Evolutionary conservation across 2,797 vertebrate species (phyloP).

Genomic region (Erithacus rubecula): DNA sequence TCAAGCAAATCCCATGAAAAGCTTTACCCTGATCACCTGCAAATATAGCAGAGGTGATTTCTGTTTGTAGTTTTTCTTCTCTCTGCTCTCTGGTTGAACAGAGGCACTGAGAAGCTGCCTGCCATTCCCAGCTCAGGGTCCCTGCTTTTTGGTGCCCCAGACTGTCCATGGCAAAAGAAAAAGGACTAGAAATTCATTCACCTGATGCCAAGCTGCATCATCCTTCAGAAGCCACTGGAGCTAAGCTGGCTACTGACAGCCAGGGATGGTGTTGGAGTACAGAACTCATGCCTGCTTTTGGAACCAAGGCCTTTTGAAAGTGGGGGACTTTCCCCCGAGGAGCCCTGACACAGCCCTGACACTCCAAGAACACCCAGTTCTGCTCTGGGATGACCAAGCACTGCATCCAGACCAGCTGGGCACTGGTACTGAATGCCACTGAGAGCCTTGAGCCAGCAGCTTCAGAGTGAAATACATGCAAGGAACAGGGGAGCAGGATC

Average conservation of each 20-base stretch:
- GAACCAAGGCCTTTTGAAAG: neutral
- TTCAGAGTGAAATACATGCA: neutral
- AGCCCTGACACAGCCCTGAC: neutral
- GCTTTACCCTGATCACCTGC: neutral
- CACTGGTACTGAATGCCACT: neutral
- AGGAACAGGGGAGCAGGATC: neutral
- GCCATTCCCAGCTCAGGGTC: neutral
- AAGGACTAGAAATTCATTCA: neutral
- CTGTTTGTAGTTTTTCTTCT: neutral
- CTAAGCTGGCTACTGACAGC: neutral
- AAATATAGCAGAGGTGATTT: neutral
- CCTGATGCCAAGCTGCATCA: neutral
- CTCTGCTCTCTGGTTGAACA: neutral
- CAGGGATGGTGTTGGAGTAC: neutral
- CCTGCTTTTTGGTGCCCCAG: neutral
- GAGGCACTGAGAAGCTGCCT: neutral
- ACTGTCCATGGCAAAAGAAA: neutral
- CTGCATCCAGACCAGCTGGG: neutral
- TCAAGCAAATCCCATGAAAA: neutral
- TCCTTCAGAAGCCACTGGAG: neutral
- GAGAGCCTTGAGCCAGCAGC: neutral
- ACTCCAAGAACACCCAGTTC: neutral
- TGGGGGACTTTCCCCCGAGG: accelerated
- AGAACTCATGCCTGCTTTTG: neutral
- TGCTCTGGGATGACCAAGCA: neutral